These are phyloP conservation scores for Lepetodrilus schrolli DNA, from an alignment of 2,888 invertebrate species.

Conservation along the genomic window DNA sequence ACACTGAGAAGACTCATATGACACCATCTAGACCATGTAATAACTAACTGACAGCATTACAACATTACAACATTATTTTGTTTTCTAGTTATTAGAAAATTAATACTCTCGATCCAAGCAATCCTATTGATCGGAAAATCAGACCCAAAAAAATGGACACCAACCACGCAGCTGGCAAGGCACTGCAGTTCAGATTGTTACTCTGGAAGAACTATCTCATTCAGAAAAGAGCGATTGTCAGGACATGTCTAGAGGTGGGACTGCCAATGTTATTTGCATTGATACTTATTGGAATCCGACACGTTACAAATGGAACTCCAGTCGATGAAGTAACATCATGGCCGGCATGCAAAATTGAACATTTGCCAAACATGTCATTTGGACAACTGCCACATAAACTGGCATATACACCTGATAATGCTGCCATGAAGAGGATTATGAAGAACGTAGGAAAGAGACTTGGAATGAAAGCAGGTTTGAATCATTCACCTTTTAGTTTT, in stretches of 20 bases:
- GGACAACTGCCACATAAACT: conserved; percentile 40
- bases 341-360: conserved; percentile 53
- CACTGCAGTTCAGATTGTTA: conserved; percentile 80
- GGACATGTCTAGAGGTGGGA: conserved; percentile 81
- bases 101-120: too few relatives aligned
- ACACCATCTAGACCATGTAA: too few relatives aligned
- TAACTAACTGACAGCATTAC: too few relatives aligned
- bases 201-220: conserved; percentile 90
- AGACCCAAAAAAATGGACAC: too few relatives aligned
- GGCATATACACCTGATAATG: conserved; percentile 54
- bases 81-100: too few relatives aligned
- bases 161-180: not conserved
- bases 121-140: too few relatives aligned
- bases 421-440: conserved; percentile 52
- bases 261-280: conserved; percentile 74
- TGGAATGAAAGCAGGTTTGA: conserved; percentile 31
- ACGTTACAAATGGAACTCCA: conserved; percentile 80
- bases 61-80: too few relatives aligned
- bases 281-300: conserved; percentile 83
- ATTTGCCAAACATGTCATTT: conserved; percentile 29
- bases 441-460: conserved; percentile 28
- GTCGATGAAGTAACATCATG: conserved; percentile 63
- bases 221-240: conserved; percentile 83
- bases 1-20: too few relatives aligned
- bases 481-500: not conserved